Conservation (phyloP, 1,140 invertebrate species). For the Lordiphosa mommai region DNA sequence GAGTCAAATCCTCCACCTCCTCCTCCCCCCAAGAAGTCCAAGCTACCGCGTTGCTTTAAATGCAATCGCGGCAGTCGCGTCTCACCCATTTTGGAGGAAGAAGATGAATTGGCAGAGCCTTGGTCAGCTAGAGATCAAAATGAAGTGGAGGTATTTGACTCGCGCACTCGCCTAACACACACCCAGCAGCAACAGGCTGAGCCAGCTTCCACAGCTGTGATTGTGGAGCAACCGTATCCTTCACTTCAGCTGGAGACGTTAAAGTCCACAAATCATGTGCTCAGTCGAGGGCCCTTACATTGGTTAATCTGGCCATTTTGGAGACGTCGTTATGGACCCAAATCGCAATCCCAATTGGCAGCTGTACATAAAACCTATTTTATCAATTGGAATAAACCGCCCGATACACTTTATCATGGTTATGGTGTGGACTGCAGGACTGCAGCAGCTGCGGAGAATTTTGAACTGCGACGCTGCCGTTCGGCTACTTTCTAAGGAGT, state of each 20-base stretch:
- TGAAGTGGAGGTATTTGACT: constrained; percentile 33
- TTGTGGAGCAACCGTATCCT: constrained; percentile 41
- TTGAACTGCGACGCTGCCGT: constrained; percentile 50
- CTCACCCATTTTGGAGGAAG: constrained; percentile 48
- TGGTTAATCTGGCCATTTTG: constrained; percentile 69
- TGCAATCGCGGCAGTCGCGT: constrained; percentile 58
- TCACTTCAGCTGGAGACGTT: constrained; percentile 45
- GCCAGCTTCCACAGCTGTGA: constrained; percentile 18
- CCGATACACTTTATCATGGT: constrained; percentile 57
- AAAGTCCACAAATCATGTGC: constrained; percentile 9
- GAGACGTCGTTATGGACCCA: constrained; percentile 10
- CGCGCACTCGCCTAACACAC: constrained; percentile 21
- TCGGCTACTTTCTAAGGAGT: constrained; percentile 58
- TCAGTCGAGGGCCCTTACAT: constrained; percentile 31
- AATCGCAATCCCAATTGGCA: constrained; percentile 23
- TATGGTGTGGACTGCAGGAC: constrained; percentile 50
- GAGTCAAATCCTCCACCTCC: background rate
- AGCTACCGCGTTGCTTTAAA: constrained; percentile 50
- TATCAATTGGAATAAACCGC: constrained; percentile 65
- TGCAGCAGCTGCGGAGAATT: background rate
- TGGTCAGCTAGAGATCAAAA: constrained; percentile 6
- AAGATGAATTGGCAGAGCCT: constrained; percentile 12
- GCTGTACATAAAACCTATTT: constrained; percentile 74
- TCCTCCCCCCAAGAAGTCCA: constrained; percentile 10
- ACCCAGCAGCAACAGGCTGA: background rate